Conservation (phyloP, 2,888 invertebrate species). For the Tiliacea citrago region DNA sequence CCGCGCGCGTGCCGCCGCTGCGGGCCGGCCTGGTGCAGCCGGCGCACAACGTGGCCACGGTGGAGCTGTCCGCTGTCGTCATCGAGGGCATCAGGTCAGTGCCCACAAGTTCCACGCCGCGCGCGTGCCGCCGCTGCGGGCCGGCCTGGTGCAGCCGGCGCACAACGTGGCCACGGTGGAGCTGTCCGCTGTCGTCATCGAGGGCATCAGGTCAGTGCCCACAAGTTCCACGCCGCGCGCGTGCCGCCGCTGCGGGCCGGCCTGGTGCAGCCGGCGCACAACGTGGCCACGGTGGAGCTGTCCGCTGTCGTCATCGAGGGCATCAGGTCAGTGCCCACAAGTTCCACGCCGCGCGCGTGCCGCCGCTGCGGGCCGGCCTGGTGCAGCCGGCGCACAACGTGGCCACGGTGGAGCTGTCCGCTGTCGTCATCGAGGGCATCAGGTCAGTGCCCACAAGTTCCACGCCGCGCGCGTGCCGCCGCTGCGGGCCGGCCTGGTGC, state of each 20-base stretch:
- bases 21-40: conserved; percentile 95
- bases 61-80: conserved; percentile 97
- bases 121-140: conserved; percentile 93
- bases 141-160: conserved; percentile 95
- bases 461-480: conserved; percentile 95
- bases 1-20: conserved; percentile 94
- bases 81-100: conserved; percentile 97
- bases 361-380: conserved; percentile 94
- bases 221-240: conserved; percentile 94
- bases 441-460: too few species aligned
- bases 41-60: conserved; percentile 97
- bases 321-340: conserved; percentile 94
- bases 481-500: conserved; percentile 94
- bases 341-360: conserved; percentile 94
- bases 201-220: conserved; percentile 97
- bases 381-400: conserved; percentile 97
- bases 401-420: conserved; percentile 97
- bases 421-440: conserved; percentile 99
- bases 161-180: conserved; percentile 98
- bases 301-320: conserved; percentile 99
- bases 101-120: too few species aligned
- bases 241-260: conserved; percentile 94
- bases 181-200: conserved; percentile 97
- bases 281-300: conserved; percentile 97
- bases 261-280: conserved; percentile 95